Evolutionary conservation across 1,140 invertebrate genomes (phyloP).

Genomic region (Eueides isabella): DNA sequence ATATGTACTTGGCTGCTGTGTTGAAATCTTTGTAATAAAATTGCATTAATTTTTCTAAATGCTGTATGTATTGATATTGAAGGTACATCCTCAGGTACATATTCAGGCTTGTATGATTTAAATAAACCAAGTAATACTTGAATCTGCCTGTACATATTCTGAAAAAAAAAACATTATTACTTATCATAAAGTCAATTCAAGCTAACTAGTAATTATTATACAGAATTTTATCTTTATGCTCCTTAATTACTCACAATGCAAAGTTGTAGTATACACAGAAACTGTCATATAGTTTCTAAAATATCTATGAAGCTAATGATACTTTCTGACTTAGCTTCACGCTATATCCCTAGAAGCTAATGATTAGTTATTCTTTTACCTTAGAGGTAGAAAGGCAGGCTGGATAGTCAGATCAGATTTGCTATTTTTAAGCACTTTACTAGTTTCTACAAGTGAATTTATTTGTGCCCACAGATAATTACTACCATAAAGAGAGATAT

Average conservation of each 20-base stretch:
- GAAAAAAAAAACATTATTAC: constrained; percentile 38
- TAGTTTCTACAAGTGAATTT: too few relatives aligned
- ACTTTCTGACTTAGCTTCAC: too few relatives aligned
- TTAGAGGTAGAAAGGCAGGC: too few relatives aligned
- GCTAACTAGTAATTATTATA: too few relatives aligned
- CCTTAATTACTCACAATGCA: too few relatives aligned
- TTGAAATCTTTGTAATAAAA: constrained; percentile 59
- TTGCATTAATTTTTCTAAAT: constrained; percentile 69
- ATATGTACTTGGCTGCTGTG: constrained; percentile 61
- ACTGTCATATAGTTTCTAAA: neutral
- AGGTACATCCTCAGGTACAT: constrained; percentile 74
- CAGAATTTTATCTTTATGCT: too few relatives aligned
- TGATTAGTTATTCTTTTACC: too few relatives aligned
- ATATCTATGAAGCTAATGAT: too few relatives aligned
- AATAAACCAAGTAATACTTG: constrained; percentile 75
- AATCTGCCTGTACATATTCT: constrained; percentile 66
- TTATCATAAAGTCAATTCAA: neutral
- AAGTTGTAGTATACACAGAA: too few relatives aligned
- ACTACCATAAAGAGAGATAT: neutral
- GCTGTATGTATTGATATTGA: constrained; percentile 67
- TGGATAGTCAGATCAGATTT: too few relatives aligned
- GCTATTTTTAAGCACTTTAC: too few relatives aligned
- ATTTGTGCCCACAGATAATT: neutral
- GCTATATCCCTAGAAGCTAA: too few relatives aligned
- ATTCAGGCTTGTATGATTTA: constrained; percentile 78